A percentile compares a stretch with the other conserved stretches of the same genome.
phyloP scores from a whole-genome alignment of 2,113 vertebrate genomes.

The Cervus canadensis region DNA sequence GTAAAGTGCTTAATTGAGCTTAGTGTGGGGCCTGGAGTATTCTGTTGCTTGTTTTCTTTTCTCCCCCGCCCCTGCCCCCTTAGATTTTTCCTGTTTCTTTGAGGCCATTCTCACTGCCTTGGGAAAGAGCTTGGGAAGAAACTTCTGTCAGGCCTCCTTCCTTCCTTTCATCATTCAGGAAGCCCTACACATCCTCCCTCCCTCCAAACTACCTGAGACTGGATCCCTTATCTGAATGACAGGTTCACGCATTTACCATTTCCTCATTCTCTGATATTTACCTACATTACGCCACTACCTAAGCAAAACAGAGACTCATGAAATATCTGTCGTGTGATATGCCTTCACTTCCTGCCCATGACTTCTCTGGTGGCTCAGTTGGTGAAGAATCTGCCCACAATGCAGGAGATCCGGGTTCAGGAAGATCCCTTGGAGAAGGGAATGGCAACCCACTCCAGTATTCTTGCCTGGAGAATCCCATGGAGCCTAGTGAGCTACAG shows the following conservation, averaged over 20 bases:
- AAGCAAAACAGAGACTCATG: not conserved
- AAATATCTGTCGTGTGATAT: not conserved
- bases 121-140: not conserved
- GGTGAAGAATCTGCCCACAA: not conserved
- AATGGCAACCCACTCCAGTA: not conserved
- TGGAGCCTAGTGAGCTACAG: not conserved
- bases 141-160: not conserved
- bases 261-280: constrained; percentile 4
- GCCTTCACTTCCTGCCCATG: not conserved
- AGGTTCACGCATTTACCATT: not conserved
- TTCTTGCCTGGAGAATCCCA: not conserved
- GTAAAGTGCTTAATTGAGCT: not conserved
- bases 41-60: not conserved
- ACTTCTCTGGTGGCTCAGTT: not conserved
- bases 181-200: not conserved
- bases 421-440: not conserved
- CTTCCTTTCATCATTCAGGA: not conserved
- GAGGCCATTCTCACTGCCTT: not conserved
- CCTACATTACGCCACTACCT: not conserved
- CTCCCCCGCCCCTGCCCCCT: not conserved
- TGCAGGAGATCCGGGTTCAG: not conserved
- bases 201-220: not conserved
- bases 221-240: not conserved
- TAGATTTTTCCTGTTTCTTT: not conserved
- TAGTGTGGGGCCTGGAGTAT: not conserved